Evolutionary conservation across 2,797 vertebrate genomes (phyloP), one percentile per base, ranked within the genome.

Genomic region (Pteropus rufus): DNA sequence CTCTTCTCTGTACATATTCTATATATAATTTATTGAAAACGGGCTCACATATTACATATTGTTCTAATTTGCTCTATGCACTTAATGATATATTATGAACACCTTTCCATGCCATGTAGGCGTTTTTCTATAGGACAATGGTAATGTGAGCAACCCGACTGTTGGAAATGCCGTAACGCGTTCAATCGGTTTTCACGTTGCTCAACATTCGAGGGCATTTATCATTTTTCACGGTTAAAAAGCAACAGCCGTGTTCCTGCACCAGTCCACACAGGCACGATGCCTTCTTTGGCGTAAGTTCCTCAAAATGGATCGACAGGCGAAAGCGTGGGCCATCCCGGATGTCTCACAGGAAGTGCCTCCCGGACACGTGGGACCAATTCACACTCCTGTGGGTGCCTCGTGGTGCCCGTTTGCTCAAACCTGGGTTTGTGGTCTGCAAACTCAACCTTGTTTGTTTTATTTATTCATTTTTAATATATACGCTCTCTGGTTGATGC

Each of bases 251-350:
- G 7, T 26, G 34, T 31, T 7, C 34, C 60, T 26, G 19, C 69
- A 19, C n/a, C 10, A 23, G 73, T 46, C 23, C 5, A 18, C 21
- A 1, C 0, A 5, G 1, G 12, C 10, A 0, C 2, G 24, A 54
- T 36, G 4, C 23, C 36, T 36, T n/a, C 92, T 64, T 46, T 3
- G 1, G 60, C 21, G 2, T 18, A 8, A 10, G 7, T 70, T 64
- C 31, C 36, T 64, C 14, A 70, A 76, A 41, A 23, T 16, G 0
- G 44, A 29, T 15, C 46, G 12, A 39, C 12, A 7, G 12, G 6
- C 11, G 39, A 18, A 64, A 29, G 34, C 15, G 0, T 21, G 80
- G 3, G 11, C 9, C 0, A 7, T 7, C 46, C 8, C 12, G 21
- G 21, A 16, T 34, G 36, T 24, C 39, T 56, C 56, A 10, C 52